Evolutionary conservation across 2,113 vertebrate genomes (phyloP).

Genomic region (Origma solitaria): DNA sequence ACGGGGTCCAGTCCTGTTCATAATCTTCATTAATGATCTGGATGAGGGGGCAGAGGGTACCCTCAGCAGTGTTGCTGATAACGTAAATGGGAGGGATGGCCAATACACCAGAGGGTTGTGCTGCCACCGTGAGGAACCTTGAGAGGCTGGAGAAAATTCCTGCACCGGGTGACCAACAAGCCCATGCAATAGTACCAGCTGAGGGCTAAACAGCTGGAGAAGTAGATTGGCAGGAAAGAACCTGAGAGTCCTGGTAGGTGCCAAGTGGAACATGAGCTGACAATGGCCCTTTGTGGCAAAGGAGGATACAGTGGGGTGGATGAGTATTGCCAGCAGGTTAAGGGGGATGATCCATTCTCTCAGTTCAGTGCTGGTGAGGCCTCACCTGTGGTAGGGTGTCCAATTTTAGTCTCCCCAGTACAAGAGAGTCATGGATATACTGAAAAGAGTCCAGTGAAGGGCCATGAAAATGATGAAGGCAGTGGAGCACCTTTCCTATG

Average conservation of each 20-base stretch:
- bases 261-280: neutral
- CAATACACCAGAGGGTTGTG: fast-evolving
- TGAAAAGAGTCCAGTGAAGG: neutral
- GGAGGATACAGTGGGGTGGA: neutral
- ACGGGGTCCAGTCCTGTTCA: neutral
- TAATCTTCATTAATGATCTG: neutral
- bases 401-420: neutral
- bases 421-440: neutral
- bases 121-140: neutral
- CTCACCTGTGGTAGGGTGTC: neutral
- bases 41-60: neutral
- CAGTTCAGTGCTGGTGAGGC: neutral
- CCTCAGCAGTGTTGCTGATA: neutral
- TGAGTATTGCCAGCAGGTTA: neutral
- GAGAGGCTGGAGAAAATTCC: neutral
- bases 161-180: neutral
- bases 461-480: neutral
- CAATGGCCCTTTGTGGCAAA: neutral
- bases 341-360: neutral
- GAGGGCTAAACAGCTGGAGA: neutral
- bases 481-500: fast-evolving
- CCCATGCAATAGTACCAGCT: neutral
- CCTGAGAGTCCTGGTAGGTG: neutral
- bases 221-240: neutral
- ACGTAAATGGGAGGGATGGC: neutral